These are phyloP conservation scores for Drosophila arawakana DNA, from an alignment of 1,140 invertebrate genomes.

Conservation along the genomic window DNA sequence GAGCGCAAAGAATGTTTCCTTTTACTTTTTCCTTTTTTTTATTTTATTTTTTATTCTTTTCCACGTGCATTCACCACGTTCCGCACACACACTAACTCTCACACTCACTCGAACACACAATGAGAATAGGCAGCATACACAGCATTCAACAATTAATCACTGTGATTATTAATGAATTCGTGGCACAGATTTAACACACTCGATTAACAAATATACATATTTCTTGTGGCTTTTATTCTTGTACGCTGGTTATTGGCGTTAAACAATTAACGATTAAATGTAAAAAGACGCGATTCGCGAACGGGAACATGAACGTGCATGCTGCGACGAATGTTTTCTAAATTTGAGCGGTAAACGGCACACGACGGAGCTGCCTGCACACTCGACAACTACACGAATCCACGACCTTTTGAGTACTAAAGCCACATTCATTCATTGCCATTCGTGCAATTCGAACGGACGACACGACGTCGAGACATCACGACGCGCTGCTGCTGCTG, in stretches of 20 bases:
- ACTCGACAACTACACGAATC: conserved; percentile 82
- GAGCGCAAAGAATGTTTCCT: conserved; percentile 32
- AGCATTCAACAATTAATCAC: conserved; percentile 50
- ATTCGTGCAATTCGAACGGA: conserved; percentile 51
- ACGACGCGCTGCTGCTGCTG: conserved; percentile 42
- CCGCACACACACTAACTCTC: conserved; percentile 8
- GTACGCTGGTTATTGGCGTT: background rate
- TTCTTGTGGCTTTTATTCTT: background rate
- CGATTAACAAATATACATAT: conserved; percentile 27
- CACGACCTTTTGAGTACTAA: conserved; percentile 84
- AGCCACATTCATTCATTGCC: conserved; percentile 76
- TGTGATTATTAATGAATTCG: conserved; percentile 32
- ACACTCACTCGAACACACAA: background rate
- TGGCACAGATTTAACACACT: conserved; percentile 38
- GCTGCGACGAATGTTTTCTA: conserved; percentile 15
- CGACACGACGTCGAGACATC: background rate
- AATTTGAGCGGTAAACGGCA: conserved; percentile 42
- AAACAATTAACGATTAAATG: conserved; percentile 10
- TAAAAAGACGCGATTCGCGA: conserved; percentile 19
- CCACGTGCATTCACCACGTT: conserved; percentile 38
- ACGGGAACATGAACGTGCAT: background rate
- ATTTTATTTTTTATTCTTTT: background rate
- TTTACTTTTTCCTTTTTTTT: background rate
- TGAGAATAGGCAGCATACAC: background rate
- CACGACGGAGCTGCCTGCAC: conserved; percentile 29